A percentile compares a stretch with the other conserved stretches of the same genome.
These are phyloP conservation scores for Steinernema scapterisci DNA, from an alignment of 2,888 invertebrate species.

Conservation along the genomic window DNA sequence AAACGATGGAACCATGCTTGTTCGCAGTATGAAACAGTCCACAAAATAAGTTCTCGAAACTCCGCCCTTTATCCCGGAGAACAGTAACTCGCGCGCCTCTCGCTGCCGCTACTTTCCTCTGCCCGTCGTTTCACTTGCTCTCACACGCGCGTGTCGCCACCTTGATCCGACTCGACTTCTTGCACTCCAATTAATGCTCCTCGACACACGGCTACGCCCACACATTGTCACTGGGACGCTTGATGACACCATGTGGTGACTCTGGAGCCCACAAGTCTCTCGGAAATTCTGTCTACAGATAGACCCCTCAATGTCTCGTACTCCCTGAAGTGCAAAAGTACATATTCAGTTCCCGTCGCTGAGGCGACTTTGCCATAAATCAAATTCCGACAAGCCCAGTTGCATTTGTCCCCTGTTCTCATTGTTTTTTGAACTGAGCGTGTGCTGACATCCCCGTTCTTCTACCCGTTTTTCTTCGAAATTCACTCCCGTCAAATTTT, in stretches of 20 bases:
- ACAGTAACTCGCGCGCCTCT: conserved; percentile 24
- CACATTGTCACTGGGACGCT: conserved; percentile 12
- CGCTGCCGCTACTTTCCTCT: conserved; percentile 8
- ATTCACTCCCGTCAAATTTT: background rate
- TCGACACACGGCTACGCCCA: conserved; percentile 10
- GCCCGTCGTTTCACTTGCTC: conserved; percentile 19
- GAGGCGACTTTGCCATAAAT: conserved; percentile 20
- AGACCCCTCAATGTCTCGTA: background rate
- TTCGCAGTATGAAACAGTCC: background rate
- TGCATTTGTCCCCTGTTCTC: conserved; percentile 13
- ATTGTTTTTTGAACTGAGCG: conserved; percentile 20
- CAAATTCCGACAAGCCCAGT: conserved; percentile 26
- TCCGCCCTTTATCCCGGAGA: conserved; percentile 24
- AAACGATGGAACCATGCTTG: too few species aligned
- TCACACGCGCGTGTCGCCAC: conserved; percentile 21
- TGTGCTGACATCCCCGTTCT: background rate
- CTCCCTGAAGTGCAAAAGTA: conserved; percentile 16
- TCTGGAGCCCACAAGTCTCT: background rate
- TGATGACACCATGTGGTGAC: background rate
- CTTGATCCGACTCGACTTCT: conserved; percentile 20
- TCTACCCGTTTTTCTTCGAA: background rate
- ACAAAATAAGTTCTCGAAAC: background rate
- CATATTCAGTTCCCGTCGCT: conserved; percentile 18
- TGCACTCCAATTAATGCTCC: conserved; percentile 24
- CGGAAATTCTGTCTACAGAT: conserved; percentile 1